These are phyloP conservation scores for Bradypodion ventrale DNA, from an alignment of 2,797 vertebrate species.

Conservation along the genomic window DNA sequence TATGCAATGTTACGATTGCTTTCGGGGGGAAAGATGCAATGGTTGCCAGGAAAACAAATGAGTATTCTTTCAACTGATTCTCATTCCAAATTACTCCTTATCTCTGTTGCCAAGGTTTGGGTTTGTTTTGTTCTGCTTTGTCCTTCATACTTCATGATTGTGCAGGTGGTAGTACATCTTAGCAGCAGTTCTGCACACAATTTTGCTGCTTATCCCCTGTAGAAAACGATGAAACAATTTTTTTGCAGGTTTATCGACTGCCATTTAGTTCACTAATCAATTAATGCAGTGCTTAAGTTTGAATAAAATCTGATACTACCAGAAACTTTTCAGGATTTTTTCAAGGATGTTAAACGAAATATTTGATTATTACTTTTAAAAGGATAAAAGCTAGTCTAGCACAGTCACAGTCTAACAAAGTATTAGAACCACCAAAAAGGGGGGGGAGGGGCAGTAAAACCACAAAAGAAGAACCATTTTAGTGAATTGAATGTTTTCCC, in stretches of 20 bases:
- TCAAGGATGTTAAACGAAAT: too few species aligned
- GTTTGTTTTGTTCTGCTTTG: neutral
- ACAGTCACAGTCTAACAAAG: neutral
- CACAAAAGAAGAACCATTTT: too few species aligned
- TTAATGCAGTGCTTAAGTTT: neutral
- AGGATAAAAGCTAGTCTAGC: neutral
- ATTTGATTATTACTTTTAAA: neutral
- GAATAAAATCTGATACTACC: neutral
- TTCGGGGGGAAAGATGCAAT: neutral
- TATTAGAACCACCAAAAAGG: too few species aligned
- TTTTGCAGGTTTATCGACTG: neutral
- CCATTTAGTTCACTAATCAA: constrained; percentile 12
- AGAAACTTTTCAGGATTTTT: neutral
- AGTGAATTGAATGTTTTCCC: too few species aligned
- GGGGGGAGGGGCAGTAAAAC: too few species aligned
- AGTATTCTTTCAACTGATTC: constrained; percentile 18
- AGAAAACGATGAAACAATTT: neutral
- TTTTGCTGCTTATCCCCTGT: neutral
- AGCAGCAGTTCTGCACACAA: neutral
- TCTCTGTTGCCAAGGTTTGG: constrained; percentile 8
- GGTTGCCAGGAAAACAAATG: constrained; percentile 20
- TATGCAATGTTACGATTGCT: constrained; percentile 22
- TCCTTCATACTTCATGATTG: neutral
- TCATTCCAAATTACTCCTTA: constrained; percentile 16
- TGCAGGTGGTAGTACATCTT: neutral